These are phyloP conservation scores for Microtus richardsoni DNA, from an alignment of 2,113 vertebrate genomes.

Conservation along the genomic window DNA sequence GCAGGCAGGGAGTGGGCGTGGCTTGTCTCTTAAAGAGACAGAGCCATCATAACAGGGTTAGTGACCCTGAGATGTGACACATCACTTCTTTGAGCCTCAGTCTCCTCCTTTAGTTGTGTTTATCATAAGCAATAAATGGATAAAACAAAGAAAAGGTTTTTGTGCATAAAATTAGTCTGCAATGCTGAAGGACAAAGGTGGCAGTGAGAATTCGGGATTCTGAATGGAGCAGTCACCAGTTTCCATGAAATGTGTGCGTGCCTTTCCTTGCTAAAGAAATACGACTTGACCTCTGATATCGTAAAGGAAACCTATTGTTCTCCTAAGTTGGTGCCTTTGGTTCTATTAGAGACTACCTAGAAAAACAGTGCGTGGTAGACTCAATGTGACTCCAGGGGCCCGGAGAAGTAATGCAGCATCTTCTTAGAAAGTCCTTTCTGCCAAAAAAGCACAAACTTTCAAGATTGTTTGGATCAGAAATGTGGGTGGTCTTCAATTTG, in stretches of 20 bases:
- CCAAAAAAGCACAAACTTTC: neutral
- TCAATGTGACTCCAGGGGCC: neutral
- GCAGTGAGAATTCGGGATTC: too few relatives aligned
- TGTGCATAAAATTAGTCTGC: neutral
- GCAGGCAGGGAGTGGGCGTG: too few relatives aligned
- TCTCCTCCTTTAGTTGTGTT: neutral
- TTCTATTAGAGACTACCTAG: neutral
- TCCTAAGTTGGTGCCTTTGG: neutral
- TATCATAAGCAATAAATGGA: neutral
- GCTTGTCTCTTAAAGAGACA: too few relatives aligned
- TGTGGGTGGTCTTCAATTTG: neutral
- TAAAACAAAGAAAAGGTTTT: neutral
- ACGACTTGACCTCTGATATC: neutral
- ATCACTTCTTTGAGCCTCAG: neutral
- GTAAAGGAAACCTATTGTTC: neutral
- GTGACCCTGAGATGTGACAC: neutral
- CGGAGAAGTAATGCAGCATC: neutral
- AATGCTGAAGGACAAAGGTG: neutral
- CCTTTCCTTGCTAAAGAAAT: neutral
- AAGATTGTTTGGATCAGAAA: neutral
- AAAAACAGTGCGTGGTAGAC: neutral
- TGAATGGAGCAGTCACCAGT: neutral
- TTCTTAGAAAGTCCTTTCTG: neutral
- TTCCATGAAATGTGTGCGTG: neutral
- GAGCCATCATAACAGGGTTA: too few relatives aligned